Conservation (phyloP, 2,888 invertebrate species). For the Eupithecia insigniata region DNA sequence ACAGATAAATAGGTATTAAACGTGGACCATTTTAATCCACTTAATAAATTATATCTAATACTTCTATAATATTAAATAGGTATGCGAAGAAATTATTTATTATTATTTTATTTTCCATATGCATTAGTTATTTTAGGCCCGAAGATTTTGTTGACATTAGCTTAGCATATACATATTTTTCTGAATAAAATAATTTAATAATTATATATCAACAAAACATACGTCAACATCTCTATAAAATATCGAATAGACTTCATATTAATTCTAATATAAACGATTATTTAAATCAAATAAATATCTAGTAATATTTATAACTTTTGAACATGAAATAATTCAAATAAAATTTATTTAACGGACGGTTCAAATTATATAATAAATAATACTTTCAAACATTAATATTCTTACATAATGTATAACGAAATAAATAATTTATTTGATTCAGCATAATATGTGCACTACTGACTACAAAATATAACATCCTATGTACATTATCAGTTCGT, state of each 20-base stretch:
- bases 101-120: neutral
- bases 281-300: neutral
- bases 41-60: neutral
- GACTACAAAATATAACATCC: conserved; percentile 32
- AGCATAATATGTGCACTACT: conserved; percentile 27
- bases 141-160: neutral
- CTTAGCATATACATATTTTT: neutral
- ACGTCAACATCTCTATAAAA: neutral
- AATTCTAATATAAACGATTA: neutral
- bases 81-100: neutral
- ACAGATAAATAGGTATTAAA: neutral
- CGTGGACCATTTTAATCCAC: neutral
- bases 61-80: neutral
- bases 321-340: conserved; percentile 13
- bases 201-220: neutral
- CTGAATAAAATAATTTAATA: neutral
- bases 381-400: conserved; percentile 11
- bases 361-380: conserved; percentile 21
- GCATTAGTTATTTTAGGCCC: neutral
- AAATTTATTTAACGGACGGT: conserved; percentile 25
- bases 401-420: conserved; percentile 21
- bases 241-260: neutral
- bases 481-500: conserved; percentile 64
- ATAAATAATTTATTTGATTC: conserved; percentile 18
- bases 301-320: neutral